A percentile compares a stretch with the other conserved stretches of the same genome.
Conservation (phyloP, 2,113 vertebrate genomes). For the Pseudolaguvia tuberculata region DNA sequence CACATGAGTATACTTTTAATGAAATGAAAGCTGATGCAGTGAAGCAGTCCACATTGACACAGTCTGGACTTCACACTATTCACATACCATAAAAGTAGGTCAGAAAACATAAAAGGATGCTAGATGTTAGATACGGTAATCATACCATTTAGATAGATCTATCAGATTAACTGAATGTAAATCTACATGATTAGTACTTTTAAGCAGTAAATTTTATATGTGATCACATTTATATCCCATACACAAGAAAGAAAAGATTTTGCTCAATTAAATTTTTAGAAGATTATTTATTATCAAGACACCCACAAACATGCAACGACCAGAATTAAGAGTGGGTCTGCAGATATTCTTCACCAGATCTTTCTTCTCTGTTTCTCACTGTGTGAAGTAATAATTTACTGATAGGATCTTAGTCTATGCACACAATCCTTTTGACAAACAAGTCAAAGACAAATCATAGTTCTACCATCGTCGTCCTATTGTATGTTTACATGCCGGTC, state of each 20-base stretch:
- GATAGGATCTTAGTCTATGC: background rate
- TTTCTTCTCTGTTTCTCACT: background rate
- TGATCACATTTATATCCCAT: background rate
- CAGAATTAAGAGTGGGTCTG: background rate
- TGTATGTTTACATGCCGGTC: background rate
- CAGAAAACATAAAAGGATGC: slow-evolving; percentile 12
- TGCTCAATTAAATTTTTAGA: background rate
- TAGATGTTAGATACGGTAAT: background rate
- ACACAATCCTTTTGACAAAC: background rate
- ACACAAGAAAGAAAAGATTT: too few relatives aligned
- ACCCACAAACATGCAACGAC: background rate
- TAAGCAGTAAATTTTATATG: background rate
- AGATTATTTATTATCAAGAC: background rate
- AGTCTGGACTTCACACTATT: background rate
- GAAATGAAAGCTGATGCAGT: slow-evolving; percentile 29
- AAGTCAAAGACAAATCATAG: background rate
- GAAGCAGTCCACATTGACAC: slow-evolving; percentile 8
- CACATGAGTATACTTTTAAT: slow-evolving; percentile 27
- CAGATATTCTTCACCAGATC: slow-evolving; percentile 3
- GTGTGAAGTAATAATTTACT: slow-evolving; percentile 18
- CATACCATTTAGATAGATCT: background rate
- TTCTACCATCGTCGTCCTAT: slow-evolving; percentile 68
- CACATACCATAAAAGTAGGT: slow-evolving; percentile 33
- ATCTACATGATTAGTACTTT: background rate
- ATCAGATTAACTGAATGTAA: background rate